phyloP scores from a whole-genome alignment of 2,888 invertebrate genomes.

The Drosophila flavopinicola region DNA sequence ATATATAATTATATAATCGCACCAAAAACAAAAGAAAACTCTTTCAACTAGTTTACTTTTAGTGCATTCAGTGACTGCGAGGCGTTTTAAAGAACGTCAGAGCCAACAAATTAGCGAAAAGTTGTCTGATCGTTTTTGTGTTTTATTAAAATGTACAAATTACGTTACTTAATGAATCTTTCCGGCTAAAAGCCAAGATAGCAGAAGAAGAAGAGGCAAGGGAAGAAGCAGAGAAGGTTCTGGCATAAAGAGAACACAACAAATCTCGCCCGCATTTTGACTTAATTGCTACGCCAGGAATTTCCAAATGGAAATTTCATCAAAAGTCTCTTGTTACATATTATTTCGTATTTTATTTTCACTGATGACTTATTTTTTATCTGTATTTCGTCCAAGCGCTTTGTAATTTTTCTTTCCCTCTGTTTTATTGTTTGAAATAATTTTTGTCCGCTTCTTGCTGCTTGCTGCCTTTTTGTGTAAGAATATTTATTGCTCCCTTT shows the following conservation, averaged over 20 bases:
- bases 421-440: slow-evolving; percentile 63
- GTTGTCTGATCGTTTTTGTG: slow-evolving; percentile 6
- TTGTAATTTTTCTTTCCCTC: slow-evolving; percentile 49
- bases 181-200: slow-evolving; percentile 23
- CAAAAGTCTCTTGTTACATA: slow-evolving; percentile 63
- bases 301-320: slow-evolving; percentile 74
- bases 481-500: slow-evolving; percentile 48
- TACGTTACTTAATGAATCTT: slow-evolving; percentile 61
- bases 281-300: slow-evolving; percentile 74
- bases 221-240: background rate
- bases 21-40: slow-evolving; percentile 10
- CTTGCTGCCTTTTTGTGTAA: slow-evolving; percentile 23
- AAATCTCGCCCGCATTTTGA: slow-evolving; percentile 50
- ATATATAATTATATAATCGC: slow-evolving; percentile 43
- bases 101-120: slow-evolving; percentile 40
- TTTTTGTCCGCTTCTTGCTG: slow-evolving; percentile 35
- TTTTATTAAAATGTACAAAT: slow-evolving; percentile 50
- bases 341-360: slow-evolving; percentile 39
- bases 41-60: slow-evolving; percentile 2
- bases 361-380: slow-evolving; percentile 54
- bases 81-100: slow-evolving; percentile 17
- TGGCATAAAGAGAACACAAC: slow-evolving; percentile 15
- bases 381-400: slow-evolving; percentile 39
- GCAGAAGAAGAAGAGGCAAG: background rate
- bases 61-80: slow-evolving; percentile 1